phyloP scores from a whole-genome alignment of 2,797 vertebrate species.

The Zonotrichia albicollis region DNA sequence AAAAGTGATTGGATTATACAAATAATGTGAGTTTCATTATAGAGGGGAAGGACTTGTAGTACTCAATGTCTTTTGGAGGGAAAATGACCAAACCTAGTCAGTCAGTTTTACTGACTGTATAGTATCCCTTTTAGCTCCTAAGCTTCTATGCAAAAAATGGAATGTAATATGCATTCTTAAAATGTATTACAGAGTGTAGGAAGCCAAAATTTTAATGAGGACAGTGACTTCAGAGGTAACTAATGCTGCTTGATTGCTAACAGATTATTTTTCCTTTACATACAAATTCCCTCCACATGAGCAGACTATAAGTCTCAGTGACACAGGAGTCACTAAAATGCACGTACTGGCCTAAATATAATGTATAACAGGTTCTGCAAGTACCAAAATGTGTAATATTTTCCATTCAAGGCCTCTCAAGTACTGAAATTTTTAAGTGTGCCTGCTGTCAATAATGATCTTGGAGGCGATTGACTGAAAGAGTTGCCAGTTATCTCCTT shows the following conservation, averaged over 20 bases:
- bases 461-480: not conserved
- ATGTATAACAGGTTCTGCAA: not conserved
- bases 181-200: not conserved
- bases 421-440: not conserved
- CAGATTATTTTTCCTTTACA: conserved; percentile 24
- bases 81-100: not conserved
- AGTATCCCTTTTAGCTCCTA: not conserved
- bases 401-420: not conserved
- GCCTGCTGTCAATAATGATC: not conserved
- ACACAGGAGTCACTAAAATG: conserved; percentile 11
- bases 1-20: not conserved
- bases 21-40: not conserved
- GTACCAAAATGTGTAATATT: not conserved
- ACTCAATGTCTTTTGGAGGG: not conserved
- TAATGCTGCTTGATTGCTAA: not conserved
- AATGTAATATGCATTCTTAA: not conserved
- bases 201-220: conserved; percentile 34
- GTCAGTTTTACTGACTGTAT: not conserved
- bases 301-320: not conserved
- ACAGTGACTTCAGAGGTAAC: conserved; percentile 30
- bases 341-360: not conserved
- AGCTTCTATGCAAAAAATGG: not conserved
- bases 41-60: not conserved
- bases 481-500: not conserved
- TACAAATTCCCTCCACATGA: not conserved